Evolutionary conservation across 2,797 vertebrate genomes (phyloP), one percentile per base, ranked within the genome.

Genomic region (Nasua narica): DNA sequence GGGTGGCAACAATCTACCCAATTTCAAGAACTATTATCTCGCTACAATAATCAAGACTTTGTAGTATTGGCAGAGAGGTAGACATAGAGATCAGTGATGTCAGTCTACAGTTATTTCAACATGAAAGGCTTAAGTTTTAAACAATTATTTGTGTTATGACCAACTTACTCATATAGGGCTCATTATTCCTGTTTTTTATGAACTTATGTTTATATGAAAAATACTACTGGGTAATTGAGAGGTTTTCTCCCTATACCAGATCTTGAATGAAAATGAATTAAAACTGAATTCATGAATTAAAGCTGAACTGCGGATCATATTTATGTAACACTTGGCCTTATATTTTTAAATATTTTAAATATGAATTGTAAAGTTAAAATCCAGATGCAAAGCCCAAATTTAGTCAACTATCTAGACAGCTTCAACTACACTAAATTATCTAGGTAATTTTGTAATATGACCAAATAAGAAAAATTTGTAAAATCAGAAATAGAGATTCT

Each of bases 281-380:
- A 95, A 93, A 77, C n/a, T 56, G 48, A 95, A 93, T n/a, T n/a
- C n/a, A n/a, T 67, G 87, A 85, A 60, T 94, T 92, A 85, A 95
- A 93, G 72, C n/a, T 56, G 48, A 95, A 93, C 52, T 90, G 2
- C n/a, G 10, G 40, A 5, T 74, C 58, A 91, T 56, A 48, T 78
- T 90, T 91, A 58, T n/a, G 18, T 94, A 78, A 69, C 32, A 79
- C 40, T 32, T 90, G 69, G 23, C 16, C 3, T 90, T 76, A 48
- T 65, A 65, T 74, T 88, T 96, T 88, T 62, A 96, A 96, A 40
- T 67, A 79, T 40, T 93, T 82, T 79, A n/a, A 94, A 25, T 54
- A 46, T 94, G 37, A 85, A 86, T 87, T 91, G 13, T 95, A 65
- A 96, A 54, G 15, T 92, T 54, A n/a, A 77, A 90, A 43, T 87